A percentile compares a stretch with the other conserved stretches of the same genome.
Evolutionary conservation across 2,113 vertebrate genomes (phyloP).

Genomic region (Nicator chloris): DNA sequence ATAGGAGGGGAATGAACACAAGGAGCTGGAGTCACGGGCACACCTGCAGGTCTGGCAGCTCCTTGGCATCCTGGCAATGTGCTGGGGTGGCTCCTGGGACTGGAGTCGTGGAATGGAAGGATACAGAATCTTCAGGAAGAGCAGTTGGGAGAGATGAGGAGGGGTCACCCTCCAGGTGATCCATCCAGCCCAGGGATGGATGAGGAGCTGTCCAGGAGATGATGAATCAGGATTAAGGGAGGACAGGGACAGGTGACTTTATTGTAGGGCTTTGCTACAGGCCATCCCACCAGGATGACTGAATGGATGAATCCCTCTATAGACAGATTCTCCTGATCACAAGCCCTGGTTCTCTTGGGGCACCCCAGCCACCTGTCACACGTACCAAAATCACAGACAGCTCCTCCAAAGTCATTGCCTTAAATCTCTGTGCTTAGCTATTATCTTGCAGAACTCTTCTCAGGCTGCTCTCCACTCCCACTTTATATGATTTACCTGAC

Average conservation of each 20-base stretch:
- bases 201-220: not conserved
- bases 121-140: not conserved
- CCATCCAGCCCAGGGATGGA: not conserved
- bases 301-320: not conserved
- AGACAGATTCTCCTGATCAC: not conserved
- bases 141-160: not conserved
- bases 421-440: not conserved
- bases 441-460: not conserved
- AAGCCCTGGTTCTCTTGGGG: not conserved
- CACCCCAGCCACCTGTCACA: not conserved
- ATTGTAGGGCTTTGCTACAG: not conserved
- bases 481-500: not conserved
- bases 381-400: not conserved
- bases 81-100: not conserved
- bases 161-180: not conserved
- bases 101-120: not conserved
- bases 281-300: accelerated
- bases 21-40: not conserved
- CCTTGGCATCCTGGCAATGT: not conserved
- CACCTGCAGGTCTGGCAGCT: not conserved
- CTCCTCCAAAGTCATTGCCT: not conserved
- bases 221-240: not conserved
- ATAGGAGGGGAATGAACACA: not conserved
- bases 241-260: not conserved
- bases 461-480: too few species aligned